phyloP scores from a whole-genome alignment of 1,140 invertebrate species.

The Orchestia grillus region DNA sequence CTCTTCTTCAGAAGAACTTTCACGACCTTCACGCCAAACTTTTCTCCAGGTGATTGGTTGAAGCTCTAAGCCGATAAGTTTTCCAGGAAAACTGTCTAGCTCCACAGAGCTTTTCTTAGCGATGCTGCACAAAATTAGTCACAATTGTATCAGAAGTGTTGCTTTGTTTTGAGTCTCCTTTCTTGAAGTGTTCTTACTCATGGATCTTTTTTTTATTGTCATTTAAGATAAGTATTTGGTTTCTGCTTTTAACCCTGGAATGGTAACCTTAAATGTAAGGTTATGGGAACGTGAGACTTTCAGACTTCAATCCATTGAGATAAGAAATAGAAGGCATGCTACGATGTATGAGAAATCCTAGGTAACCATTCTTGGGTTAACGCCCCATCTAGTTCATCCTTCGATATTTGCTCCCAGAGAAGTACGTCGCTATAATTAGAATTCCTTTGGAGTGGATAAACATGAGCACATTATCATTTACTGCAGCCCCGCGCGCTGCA shows the following conservation, averaged over 20 bases:
- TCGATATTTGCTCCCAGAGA: neutral
- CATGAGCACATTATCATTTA: neutral
- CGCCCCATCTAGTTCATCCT: no score
- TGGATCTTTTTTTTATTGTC: neutral
- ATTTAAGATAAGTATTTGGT: neutral
- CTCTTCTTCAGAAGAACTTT: neutral
- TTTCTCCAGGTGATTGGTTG: neutral
- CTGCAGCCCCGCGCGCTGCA: neutral
- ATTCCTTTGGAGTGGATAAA: neutral
- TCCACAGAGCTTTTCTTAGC: neutral
- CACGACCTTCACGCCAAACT: neutral
- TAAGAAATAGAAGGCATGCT: no score
- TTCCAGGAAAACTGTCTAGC: neutral
- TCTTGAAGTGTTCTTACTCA: neutral
- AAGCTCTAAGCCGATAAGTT: neutral
- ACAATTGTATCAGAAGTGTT: neutral
- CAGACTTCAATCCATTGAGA: no score
- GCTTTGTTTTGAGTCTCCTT: neutral
- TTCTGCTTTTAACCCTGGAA: no score
- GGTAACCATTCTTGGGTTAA: no score
- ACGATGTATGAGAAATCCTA: no score
- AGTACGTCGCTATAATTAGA: neutral
- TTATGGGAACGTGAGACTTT: no score
- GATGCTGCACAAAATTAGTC: neutral
- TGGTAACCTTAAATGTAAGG: no score